These are phyloP conservation scores for Nesidiocoris tenuis DNA, from an alignment of 2,888 invertebrate species.

Conservation along the genomic window DNA sequence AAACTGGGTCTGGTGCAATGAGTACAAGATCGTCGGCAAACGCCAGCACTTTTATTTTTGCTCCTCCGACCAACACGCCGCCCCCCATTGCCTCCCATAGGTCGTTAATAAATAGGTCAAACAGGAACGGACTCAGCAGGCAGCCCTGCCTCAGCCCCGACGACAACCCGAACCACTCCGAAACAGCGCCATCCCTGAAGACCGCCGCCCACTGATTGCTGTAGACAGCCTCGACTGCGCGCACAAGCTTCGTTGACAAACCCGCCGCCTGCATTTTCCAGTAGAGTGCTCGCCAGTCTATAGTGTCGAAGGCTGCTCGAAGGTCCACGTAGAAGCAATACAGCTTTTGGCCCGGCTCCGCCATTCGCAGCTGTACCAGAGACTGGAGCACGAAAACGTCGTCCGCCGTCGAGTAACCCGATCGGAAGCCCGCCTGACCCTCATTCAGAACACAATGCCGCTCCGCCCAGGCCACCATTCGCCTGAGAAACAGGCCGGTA, in stretches of 20 bases:
- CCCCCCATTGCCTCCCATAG: conserved; percentile 22
- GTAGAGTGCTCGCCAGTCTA: conserved; percentile 21
- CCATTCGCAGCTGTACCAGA: not conserved
- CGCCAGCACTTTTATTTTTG: conserved; percentile 21
- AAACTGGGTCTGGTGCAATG: conserved; percentile 17
- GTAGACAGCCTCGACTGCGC: not conserved
- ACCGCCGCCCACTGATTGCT: not conserved
- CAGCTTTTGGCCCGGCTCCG: not conserved
- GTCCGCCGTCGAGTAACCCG: conserved; percentile 27
- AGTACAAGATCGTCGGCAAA: conserved; percentile 37
- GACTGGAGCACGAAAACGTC: conserved; percentile 1
- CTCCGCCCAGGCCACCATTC: conserved; percentile 13
- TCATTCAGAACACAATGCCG: conserved; percentile 9
- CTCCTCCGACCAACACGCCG: conserved; percentile 14
- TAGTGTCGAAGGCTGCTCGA: conserved; percentile 13
- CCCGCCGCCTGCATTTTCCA: conserved; percentile 24
- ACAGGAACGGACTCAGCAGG: conserved; percentile 17
- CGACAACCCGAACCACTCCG: conserved; percentile 5
- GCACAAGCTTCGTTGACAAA: conserved; percentile 17
- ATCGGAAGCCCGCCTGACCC: conserved; percentile 23
- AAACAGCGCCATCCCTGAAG: not conserved
- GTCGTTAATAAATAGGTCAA: conserved; percentile 31
- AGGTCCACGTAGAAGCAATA: conserved; percentile 43
- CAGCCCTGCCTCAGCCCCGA: conserved; percentile 29
- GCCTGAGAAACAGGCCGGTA: conserved; percentile 3